Conservation (phyloP, 2,113 vertebrate genomes). For the Danionella cerebrum region DNA sequence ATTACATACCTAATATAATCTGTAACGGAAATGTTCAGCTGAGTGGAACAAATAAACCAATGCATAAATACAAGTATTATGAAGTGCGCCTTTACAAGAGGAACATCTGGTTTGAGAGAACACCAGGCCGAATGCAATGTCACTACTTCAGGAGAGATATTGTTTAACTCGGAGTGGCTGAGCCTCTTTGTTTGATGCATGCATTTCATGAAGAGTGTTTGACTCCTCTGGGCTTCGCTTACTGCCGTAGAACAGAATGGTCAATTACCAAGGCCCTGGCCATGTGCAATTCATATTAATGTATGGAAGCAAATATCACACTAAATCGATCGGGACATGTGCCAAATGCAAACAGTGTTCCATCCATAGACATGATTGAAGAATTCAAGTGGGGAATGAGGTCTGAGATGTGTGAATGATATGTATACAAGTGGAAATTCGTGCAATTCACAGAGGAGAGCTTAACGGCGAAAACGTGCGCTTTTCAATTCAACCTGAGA, state of each 20-base stretch:
- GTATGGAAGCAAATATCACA: constrained; percentile 2
- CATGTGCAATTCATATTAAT: constrained; percentile 8
- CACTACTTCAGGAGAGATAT: constrained; percentile 1
- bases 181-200: constrained; percentile 13
- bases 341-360: not conserved
- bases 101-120: not conserved
- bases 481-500: not conserved
- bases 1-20: not conserved
- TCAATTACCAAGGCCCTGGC: not conserved
- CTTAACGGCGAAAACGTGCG: not conserved
- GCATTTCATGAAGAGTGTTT: constrained; percentile 3
- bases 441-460: constrained; percentile 1
- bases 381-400: not conserved
- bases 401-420: not conserved
- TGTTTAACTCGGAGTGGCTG: constrained; percentile 1
- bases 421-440: constrained; percentile 11
- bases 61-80: not conserved
- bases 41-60: not conserved
- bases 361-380: not conserved
- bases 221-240: constrained; percentile 4
- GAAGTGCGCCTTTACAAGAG: not conserved
- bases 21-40: not conserved
- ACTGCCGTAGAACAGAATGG: constrained; percentile 5
- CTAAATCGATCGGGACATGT: not conserved
- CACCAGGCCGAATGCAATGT: not conserved